phyloP scores from a whole-genome alignment of 2,797 vertebrate species.

The Fundulus diaphanus region DNA sequence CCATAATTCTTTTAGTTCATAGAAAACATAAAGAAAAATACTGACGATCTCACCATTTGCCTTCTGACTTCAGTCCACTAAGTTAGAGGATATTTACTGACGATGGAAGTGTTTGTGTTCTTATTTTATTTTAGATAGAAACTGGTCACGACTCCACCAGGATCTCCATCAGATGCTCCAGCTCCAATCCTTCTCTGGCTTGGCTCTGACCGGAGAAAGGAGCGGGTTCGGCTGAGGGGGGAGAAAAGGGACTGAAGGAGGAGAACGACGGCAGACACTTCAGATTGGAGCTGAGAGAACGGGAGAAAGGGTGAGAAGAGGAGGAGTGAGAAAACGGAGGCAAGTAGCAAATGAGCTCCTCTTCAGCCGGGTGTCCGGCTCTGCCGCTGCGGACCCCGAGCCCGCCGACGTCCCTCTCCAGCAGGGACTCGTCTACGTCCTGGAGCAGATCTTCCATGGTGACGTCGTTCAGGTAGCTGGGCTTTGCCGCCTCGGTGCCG shows the following conservation, averaged over 20 bases:
- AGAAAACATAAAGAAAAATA: constrained; percentile 1
- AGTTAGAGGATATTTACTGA: background rate
- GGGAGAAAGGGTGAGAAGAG: constrained; percentile 41
- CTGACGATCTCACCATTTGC: constrained; percentile 1
- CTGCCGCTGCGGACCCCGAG: constrained; percentile 45
- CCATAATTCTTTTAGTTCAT: constrained; percentile 11
- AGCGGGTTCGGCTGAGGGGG: constrained; percentile 43
- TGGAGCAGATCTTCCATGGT: constrained; percentile 83
- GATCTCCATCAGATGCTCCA: constrained; percentile 86
- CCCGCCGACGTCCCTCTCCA: constrained; percentile 75
- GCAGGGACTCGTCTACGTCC: constrained; percentile 83
- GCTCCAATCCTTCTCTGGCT: constrained; percentile 78
- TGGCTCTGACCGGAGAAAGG: constrained; percentile 41
- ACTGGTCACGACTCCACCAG: constrained; percentile 79
- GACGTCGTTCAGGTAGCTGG: constrained; percentile 75
- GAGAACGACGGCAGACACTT: constrained; percentile 70
- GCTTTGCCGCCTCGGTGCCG: constrained; percentile 75
- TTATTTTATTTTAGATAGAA: background rate
- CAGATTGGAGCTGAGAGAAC: constrained; percentile 55
- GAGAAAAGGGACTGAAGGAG: no score
- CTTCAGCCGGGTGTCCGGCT: constrained; percentile 26
- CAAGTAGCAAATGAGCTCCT: constrained; percentile 67
- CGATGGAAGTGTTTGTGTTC: background rate
- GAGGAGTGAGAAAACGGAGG: constrained; percentile 56
- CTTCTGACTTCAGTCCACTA: constrained; percentile 7